Evolutionary conservation across 2,797 vertebrate species (phyloP).

Genomic region (Sebastes steindachneri): DNA sequence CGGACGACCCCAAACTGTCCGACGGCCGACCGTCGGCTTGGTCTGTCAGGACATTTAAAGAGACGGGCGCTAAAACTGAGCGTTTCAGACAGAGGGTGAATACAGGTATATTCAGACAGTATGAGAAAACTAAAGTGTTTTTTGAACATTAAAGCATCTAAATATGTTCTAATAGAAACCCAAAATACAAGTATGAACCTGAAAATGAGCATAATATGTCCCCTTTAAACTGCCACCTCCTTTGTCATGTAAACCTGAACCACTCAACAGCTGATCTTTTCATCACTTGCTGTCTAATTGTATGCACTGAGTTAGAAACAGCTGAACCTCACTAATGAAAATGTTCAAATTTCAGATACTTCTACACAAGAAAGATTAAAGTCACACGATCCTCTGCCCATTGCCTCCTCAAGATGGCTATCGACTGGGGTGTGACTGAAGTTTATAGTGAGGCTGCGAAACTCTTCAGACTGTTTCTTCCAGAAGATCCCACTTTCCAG

Average conservation of each 20-base stretch:
- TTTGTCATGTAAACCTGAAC: not conserved
- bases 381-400: conserved; percentile 41
- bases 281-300: not conserved
- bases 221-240: not conserved
- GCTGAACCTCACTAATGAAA: not conserved
- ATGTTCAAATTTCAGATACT: conserved; percentile 63
- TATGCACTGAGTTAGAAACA: not conserved
- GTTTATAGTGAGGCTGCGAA: conserved; percentile 49
- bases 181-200: too few relatives aligned
- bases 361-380: conserved; percentile 71
- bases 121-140: too few relatives aligned
- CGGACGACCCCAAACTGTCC: too few relatives aligned
- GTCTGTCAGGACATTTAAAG: too few relatives aligned
- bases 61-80: too few relatives aligned
- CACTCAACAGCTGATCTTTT: not conserved
- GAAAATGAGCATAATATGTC: too few relatives aligned
- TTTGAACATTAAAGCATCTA: too few relatives aligned
- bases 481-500: conserved; percentile 65
- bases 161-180: too few relatives aligned
- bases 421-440: conserved; percentile 39
- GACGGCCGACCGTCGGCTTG: too few relatives aligned
- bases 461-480: conserved; percentile 64
- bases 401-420: conserved; percentile 77
- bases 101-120: too few relatives aligned
- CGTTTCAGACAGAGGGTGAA: too few relatives aligned